phyloP scores from a whole-genome alignment of 2,113 vertebrate genomes.

The Apaloderma vittatum region DNA sequence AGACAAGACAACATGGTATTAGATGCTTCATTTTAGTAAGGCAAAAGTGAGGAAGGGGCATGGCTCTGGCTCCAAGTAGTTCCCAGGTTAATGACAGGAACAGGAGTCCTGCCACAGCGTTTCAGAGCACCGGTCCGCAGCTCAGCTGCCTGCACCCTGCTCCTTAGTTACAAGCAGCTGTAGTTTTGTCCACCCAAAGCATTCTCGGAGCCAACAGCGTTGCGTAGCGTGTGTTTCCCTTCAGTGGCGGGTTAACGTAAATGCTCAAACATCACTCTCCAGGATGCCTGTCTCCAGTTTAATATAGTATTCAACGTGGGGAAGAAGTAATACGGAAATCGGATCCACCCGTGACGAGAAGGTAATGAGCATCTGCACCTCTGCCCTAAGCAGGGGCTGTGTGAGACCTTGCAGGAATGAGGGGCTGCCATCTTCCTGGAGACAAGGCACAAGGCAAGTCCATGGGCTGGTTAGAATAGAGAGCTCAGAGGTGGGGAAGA shows the following conservation, averaged over 20 bases:
- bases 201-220: background rate
- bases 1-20: background rate
- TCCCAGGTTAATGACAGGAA: background rate
- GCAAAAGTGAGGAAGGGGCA: background rate
- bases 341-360: background rate
- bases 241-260: background rate
- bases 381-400: background rate
- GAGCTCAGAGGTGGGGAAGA: background rate
- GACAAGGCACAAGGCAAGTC: background rate
- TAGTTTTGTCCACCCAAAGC: background rate
- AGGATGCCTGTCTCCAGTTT: background rate
- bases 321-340: background rate
- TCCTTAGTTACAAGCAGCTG: background rate
- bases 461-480: accelerated
- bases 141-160: background rate
- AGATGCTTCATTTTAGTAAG: background rate
- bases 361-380: background rate
- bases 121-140: background rate
- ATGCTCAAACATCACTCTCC: background rate
- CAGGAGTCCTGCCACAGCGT: accelerated
- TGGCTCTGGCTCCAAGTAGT: background rate
- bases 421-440: background rate
- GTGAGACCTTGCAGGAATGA: background rate
- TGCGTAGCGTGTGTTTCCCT: background rate
- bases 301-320: background rate